These are phyloP conservation scores for Nasalis larvatus DNA, from an alignment of 2,113 vertebrate genomes.

Conservation along the genomic window DNA sequence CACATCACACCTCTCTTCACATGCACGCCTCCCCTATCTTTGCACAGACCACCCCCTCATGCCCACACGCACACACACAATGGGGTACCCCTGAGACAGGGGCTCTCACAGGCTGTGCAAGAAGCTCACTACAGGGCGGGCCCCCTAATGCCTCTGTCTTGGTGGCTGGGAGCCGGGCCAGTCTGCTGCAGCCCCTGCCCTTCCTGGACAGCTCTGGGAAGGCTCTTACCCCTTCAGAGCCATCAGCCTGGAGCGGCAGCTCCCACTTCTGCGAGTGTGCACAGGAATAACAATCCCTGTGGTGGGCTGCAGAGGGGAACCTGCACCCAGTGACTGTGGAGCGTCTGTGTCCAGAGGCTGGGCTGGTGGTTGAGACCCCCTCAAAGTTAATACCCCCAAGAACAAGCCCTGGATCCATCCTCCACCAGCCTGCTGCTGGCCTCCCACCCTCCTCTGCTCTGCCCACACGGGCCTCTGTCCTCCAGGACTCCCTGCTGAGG, in stretches of 20 bases:
- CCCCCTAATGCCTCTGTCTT: background rate
- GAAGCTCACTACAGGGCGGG: background rate
- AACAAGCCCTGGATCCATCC: background rate
- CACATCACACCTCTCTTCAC: background rate
- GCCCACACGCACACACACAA: accelerated
- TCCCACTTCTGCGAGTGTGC: too few relatives aligned
- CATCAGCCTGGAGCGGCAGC: accelerated
- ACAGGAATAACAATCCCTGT: background rate
- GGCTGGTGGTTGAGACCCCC: background rate
- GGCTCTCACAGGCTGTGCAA: background rate
- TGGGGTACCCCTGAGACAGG: background rate
- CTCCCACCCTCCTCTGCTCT: background rate
- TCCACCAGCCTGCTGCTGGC: background rate
- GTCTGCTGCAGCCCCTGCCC: accelerated
- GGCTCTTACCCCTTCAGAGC: background rate
- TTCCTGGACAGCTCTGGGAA: background rate
- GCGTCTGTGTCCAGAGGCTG: background rate
- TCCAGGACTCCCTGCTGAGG: background rate
- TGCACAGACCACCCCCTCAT: background rate
- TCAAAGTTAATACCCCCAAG: background rate
- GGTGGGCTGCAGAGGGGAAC: background rate
- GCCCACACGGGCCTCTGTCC: background rate
- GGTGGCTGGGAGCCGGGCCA: background rate
- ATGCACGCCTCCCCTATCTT: accelerated
- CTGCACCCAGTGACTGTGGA: background rate